Evolutionary conservation across 2,113 vertebrate genomes (phyloP), one percentile per base, ranked within the genome.

Genomic region (Lophura nycthemera): DNA sequence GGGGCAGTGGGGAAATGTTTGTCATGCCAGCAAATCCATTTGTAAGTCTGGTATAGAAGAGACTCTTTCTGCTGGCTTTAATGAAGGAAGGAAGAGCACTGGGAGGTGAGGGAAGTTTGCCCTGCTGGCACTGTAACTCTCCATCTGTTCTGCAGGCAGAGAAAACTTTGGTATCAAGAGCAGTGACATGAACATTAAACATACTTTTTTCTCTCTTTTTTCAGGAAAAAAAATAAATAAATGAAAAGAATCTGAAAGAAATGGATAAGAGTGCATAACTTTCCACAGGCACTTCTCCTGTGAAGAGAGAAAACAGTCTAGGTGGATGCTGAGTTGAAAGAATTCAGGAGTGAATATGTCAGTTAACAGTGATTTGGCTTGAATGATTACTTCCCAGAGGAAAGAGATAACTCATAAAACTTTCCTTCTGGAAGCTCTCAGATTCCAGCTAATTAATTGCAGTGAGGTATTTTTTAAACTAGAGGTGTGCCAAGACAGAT

Each of bases 301-400:
- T 88, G 83, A 97, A 96, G 80, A 93, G 10, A 92, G 94, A 90
- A 95, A 95, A 95, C 76, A 82, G 70, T 79, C 86, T 90, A 61
- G 45, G 48, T 86, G 45, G 93, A 95, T 95, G 90, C 93, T 90
- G 92, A 94, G 94, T 93, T 97, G 86, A 97, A 96, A 96, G 94
- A 92, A 91, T 82, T 95, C 40, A 90, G 16, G 59, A 95, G 52
- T 57, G 93, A 90, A 59, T 78, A 76, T 95, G 93, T 91, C 86
- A 94, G 92, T 95, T 95, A 91, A 75, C 73, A 95, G 76, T 0
- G 3, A 86, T 95, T 96, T 95, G 92, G 80, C 88, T 94, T 95
- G 93, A 95, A 76, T 90, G 88, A 95, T 93, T 74, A 63, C 61
- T 86, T 95, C 95, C 95, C 95, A 96, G 80, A 97, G 95, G 94